Base-by-base conservation (phyloP, 2,113 vertebrate species). In the Stigmatopora nigra region DNA sequence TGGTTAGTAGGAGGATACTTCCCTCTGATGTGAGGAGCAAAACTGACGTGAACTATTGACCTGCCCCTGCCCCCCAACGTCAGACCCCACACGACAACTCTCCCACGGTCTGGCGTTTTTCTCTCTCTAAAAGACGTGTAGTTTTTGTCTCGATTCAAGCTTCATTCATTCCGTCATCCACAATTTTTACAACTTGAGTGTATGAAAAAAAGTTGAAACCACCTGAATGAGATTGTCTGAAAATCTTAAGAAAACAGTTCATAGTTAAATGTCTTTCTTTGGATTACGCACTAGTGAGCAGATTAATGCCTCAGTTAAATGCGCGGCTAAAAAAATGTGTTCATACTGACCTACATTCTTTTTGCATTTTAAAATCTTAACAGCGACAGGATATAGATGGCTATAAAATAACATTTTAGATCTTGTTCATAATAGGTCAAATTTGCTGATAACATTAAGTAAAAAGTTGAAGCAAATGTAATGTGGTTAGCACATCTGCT, bases 1-100 rank as follows among this genome's bases (percentile, higher is more conserved):
- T 79, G 71, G 82, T 75, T 68, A 62, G 49, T 60, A 65, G 84
- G 70, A 69, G 58, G 13, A 61, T 49, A 38, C 69, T 72, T 79
- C 72, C 67, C 47, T 69, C 31, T 22, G 10, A 63, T 63, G n/a
- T 61, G 59, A 35, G 69, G 68, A 67, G 62, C 61, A 17, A 79
- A 76, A 55, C 68, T 68, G 41, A 71, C 64, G 15, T 76, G 72
- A 82, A 70, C 65, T 75, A 11, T 14, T 72, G 76, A 77, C 76
- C 77, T 68, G 48, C 64, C 65, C 65, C 58, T 14, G 41, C n/a
- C 71, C 68, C 70, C 64, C 58, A 36, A 36, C 10, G 45, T 22
- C 19, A 1, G 45, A 20, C 9, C 2, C 38, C 10, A 6, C 49
- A 65, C 55, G 12, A 59, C 56, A 9, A 45, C 56, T 59, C 10